Evolutionary conservation across 2,113 vertebrate species (phyloP), one percentile per base, ranked within the genome.

Genomic region (Erpornis zantholeuca): DNA sequence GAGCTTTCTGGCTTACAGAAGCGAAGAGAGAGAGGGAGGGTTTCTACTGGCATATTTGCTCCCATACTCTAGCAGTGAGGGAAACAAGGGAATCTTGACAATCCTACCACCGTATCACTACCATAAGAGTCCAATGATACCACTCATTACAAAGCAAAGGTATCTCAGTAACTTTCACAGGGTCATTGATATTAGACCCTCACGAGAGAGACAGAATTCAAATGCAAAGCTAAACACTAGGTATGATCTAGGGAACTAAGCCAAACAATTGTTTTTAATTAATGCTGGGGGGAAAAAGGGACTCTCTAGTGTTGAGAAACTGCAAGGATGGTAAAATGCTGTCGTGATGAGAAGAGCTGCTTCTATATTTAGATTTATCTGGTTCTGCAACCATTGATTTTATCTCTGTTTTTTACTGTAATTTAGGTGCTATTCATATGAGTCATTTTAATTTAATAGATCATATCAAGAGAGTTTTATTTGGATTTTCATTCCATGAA

Each of bases 391-490:
- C 78, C 28, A 52, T 72, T 42, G 80, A 86, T 20, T 82, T 82
- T 56, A 70, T 91, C 71, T 78, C 72, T 92, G 56, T 0, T 7
- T 80, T 82, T 77, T 88, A 68, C 71, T 93, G 75, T 82, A 68
- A 54, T n/a, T 95, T 83, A 81, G 64, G 92, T 92, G 83, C 56
- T 90, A 90, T 88, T 86, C 56, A 64, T 59, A 69, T 61, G 82
- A 93, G 65, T 78, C 82, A 86, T 84, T 96, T 96, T 93, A 96
- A 96, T 95, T 86, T 78, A 88, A 91, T 50, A 94, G 85, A 92
- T 86, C 2, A 1, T 93, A 97, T 92, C 93, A 81, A 84, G 60
- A 78, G 16, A 92, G 42, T 40, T 93, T 95, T 83, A 81, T 85
- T 90, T 92, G 83, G 83, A 83, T 47, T 86, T 78, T 33, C 80